Evolutionary conservation across 2,888 invertebrate species (phyloP).

Genomic region (Papilio gigon): DNA sequence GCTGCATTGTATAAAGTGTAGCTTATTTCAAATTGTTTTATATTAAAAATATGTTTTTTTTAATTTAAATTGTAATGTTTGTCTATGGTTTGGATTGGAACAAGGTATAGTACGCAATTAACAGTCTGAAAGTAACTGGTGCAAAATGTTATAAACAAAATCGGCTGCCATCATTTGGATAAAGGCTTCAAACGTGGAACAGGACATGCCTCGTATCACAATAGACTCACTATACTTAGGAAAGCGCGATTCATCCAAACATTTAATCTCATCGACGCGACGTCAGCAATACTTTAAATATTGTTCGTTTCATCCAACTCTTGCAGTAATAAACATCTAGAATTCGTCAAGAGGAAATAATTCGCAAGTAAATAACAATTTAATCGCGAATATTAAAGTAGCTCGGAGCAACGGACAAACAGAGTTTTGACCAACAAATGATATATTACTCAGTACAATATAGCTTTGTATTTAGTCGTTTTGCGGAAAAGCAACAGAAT

Average conservation of each 20-base stretch:
- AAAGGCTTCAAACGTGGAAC: neutral
- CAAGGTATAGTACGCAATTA: neutral
- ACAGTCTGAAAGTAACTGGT: neutral
- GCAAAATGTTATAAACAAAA: neutral
- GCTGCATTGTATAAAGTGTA: neutral
- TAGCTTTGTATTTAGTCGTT: neutral
- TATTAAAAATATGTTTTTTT: too few species aligned
- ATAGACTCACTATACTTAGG: neutral
- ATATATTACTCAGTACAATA: neutral
- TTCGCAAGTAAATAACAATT: slow-evolving; percentile 29
- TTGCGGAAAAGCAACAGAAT: neutral
- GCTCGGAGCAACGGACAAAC: neutral
- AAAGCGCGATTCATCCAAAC: neutral
- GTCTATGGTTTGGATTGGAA: neutral
- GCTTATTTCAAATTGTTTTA: too few species aligned
- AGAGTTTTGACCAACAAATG: neutral
- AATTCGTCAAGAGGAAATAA: slow-evolving; percentile 21
- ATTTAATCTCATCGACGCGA: neutral
- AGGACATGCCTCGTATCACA: slow-evolving; percentile 9
- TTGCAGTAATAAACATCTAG: neutral
- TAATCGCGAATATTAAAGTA: slow-evolving; percentile 31
- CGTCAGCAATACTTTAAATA: neutral
- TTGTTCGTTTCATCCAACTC: neutral
- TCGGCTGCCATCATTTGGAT: neutral
- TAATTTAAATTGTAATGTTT: neutral